Evolutionary conservation across 1,140 invertebrate species (phyloP), one percentile per base, ranked within the genome.

Genomic region (Saccostrea glomerata): DNA sequence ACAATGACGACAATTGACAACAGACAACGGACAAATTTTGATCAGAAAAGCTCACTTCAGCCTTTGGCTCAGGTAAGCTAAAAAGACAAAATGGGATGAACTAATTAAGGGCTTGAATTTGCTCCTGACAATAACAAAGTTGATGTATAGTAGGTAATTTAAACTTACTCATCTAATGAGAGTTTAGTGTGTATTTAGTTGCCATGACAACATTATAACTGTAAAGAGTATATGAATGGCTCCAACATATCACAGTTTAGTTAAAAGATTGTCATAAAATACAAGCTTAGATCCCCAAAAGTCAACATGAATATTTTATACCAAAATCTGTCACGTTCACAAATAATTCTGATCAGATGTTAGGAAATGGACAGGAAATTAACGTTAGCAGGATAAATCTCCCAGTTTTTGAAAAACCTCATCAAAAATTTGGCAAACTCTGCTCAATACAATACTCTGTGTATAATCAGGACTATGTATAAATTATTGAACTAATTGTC

Each of bases 281-380:
- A 77, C 9, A 11, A 30, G 70, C 70, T 30, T 30, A 12, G 23
- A 77, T 23, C 70, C 25, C 30, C 30, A 77, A 77, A 77, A 77
- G 25, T 77, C 70, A 36, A 12, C 70, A 77, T 77, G 70, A 77
- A 77, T 77, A 77, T 77, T 77, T 77, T 23, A 77, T 36, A 77
- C 15, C 23, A 36, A 15, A 30, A 30, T 17, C 30, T 36, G 23
- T 77, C 13, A 77, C 25, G 70, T 77, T 77, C 25, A 25, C 30
- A 77, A 30, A 36, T 77, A 77, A 77, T 77, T 15, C 25, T 25
- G 11, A 77, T 25, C 30, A 36, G 70, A 77, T 13, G 70, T 77
- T 77, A 77, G 70, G 70, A 77, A 77, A 77, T 77, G 15, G 25
- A 25, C 70, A 77, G 70, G 70, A 77, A 77, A 77, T 77, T 25